Evolutionary conservation across 2,888 invertebrate species (phyloP).

Genomic region (Leistus spinibarbis): DNA sequence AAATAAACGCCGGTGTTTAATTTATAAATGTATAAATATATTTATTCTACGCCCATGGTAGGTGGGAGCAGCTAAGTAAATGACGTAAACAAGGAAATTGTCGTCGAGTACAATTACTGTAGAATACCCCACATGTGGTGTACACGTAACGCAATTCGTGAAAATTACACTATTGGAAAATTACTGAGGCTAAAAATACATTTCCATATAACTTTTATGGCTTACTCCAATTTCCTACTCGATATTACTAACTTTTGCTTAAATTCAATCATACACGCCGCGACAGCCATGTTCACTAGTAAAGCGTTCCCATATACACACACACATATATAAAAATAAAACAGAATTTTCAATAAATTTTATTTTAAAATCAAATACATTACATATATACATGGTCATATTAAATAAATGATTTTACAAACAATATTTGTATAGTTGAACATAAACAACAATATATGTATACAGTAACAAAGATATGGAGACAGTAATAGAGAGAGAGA

Average conservation of each 20-base stretch:
- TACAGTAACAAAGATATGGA: background rate
- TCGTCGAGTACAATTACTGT: too few species aligned
- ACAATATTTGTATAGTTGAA: background rate
- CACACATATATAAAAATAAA: background rate
- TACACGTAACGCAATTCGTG: background rate
- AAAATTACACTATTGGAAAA: background rate
- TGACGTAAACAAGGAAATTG: background rate
- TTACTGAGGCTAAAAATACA: slow-evolving; percentile 1
- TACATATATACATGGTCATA: slow-evolving; percentile 33
- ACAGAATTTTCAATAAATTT: slow-evolving; percentile 16
- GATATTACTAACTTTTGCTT: too few species aligned
- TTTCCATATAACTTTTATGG: background rate
- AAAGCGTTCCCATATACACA: too few species aligned
- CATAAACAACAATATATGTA: background rate
- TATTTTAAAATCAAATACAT: slow-evolving; percentile 38
- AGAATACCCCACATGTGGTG: background rate
- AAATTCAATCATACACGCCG: too few species aligned
- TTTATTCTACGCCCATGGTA: background rate
- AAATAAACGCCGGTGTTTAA: background rate
- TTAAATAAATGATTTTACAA: slow-evolving; percentile 9
- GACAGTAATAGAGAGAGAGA: slow-evolving; percentile 6
- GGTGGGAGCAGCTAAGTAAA: background rate
- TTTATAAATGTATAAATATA: background rate
- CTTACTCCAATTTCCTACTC: too few species aligned
- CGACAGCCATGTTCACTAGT: too few species aligned